A percentile compares a stretch with the other conserved stretches of the same genome.
These are phyloP conservation scores for Philaenus spumarius DNA, from an alignment of 1,140 invertebrate species.

Conservation along the genomic window DNA sequence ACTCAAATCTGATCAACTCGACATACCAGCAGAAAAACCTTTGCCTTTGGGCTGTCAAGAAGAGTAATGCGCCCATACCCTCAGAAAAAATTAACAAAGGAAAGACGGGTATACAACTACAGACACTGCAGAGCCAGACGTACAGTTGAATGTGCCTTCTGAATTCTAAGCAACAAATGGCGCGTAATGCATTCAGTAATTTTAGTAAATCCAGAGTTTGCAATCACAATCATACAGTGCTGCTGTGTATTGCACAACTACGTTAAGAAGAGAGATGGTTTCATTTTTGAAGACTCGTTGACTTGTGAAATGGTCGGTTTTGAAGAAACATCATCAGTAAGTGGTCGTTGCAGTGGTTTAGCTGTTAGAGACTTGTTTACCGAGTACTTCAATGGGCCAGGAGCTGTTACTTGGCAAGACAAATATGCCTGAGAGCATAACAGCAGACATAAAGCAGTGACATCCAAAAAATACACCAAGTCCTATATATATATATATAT, in stretches of 20 bases:
- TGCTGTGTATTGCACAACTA: background rate
- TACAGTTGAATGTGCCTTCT: conserved; percentile 32
- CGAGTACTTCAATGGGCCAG: too few relatives aligned
- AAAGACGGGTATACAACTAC: conserved; percentile 31
- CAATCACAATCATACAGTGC: background rate
- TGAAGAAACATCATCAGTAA: too few relatives aligned
- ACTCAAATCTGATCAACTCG: background rate
- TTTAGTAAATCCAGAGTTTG: background rate
- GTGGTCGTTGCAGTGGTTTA: too few relatives aligned
- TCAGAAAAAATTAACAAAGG: conserved; percentile 10
- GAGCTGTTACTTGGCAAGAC: too few relatives aligned
- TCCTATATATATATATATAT: too few relatives aligned
- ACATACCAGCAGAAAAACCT: background rate
- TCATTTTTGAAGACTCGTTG: too few relatives aligned
- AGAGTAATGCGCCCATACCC: conserved; percentile 19
- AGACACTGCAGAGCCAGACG: conserved; percentile 26
- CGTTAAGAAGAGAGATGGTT: background rate
- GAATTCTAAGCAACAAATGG: conserved; percentile 33
- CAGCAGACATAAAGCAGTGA: too few relatives aligned
- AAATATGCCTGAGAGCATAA: too few relatives aligned
- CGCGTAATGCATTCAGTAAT: conserved; percentile 31
- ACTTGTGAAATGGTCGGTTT: too few relatives aligned
- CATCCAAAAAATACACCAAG: too few relatives aligned
- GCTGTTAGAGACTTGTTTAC: too few relatives aligned
- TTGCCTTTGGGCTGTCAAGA: conserved; percentile 28